phyloP scores from a whole-genome alignment of 1,140 invertebrate species.

The Drosophila bocqueti region DNA sequence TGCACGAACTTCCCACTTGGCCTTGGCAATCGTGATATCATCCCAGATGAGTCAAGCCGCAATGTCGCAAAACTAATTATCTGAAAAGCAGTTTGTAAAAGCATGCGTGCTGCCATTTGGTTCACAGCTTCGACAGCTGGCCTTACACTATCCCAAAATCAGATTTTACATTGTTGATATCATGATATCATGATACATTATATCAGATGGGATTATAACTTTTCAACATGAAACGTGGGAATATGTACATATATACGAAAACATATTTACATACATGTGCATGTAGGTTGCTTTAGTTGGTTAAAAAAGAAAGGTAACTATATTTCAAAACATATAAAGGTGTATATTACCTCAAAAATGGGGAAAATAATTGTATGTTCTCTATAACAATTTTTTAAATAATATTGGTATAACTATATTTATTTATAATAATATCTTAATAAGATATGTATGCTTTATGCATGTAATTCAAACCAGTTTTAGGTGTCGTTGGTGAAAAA shows the following conservation, averaged over 20 bases:
- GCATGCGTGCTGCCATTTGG: slow-evolving; percentile 56
- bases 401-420: neutral
- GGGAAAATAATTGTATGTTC: neutral
- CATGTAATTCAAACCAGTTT: neutral
- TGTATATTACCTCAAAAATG: neutral
- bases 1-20: slow-evolving; percentile 23
- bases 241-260: neutral
- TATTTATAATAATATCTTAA: neutral
- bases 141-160: slow-evolving; percentile 22
- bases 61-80: slow-evolving; percentile 65
- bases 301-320: neutral
- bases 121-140: slow-evolving; percentile 43
- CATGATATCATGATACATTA: slow-evolving; percentile 27
- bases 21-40: slow-evolving; percentile 62
- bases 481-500: neutral
- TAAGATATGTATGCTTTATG: neutral
- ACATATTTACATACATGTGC: neutral
- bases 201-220: neutral
- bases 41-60: slow-evolving; percentile 28
- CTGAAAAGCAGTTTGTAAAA: slow-evolving; percentile 52
- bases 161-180: slow-evolving; percentile 13
- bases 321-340: neutral
- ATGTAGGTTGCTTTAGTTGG: neutral
- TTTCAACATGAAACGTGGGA: neutral
- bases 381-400: neutral